Base-by-base conservation (phyloP, 2,888 invertebrate genomes). In the Criorhina ranunculi region DNA sequence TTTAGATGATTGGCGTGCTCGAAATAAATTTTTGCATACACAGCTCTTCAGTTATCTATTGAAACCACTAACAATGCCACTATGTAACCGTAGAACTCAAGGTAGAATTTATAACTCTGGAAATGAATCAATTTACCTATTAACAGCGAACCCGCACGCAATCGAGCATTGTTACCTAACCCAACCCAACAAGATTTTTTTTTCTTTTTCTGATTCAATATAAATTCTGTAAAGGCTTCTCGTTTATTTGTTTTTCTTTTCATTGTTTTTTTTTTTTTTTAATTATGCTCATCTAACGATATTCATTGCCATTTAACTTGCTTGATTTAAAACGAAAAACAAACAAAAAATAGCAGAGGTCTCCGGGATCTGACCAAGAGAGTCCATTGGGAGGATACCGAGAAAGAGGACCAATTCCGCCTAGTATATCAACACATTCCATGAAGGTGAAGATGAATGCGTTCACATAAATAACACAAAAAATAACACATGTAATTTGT, bases 381-480 rank as follows among this genome's bases (percentile, higher is more conserved):
- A 91, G 92, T 88, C 90, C 91, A 76, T 88, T 89, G 82, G 92
- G 90, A 89, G 92, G 92, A 86, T 93, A 92, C 87, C 93, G 92
- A 91, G 93, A 92, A 91, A 91, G 90, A 88, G 92, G 94, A 87
- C 91, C 91, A 87, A 92, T 95, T 88, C 93, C 94, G 73, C 95
- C 94, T 90, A 95, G 95, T 89, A 94, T 94, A 89, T 95, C 95
- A 82, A 93, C 95, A 88, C 95, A 94, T 89, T 95, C 94, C 88
- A 95, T 95, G 90, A 95, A 95, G 95, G 95, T 95, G 92, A 88
- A 89, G 88, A 85, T 86, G 67, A 78, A 42, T 29, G 31, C 33
- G 59, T 75, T 73, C 44, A 35, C 44, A 51, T 73, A 59, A 70
- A 73, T 70, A 66, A 70, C 44, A 59, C 3, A 15, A 15, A 46